A percentile compares a stretch with the other conserved stretches of the same genome.
These are phyloP conservation scores for Anarrhichthys ocellatus DNA, from an alignment of 2,113 vertebrate species.

Conservation along the genomic window DNA sequence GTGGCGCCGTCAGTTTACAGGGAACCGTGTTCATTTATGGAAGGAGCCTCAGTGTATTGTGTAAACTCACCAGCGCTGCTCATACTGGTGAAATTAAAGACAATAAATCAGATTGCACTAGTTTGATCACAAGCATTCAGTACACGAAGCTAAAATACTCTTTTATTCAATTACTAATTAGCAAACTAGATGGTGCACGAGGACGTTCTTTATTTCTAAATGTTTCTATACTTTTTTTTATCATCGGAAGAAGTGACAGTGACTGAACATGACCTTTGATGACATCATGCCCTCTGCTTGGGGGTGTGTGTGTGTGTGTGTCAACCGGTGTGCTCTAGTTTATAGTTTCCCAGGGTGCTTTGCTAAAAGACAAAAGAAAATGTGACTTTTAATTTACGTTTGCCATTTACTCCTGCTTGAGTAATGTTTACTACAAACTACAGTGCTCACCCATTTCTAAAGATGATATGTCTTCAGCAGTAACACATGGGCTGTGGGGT, in stretches of 20 bases:
- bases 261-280: conserved; percentile 60
- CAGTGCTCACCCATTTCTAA: background rate
- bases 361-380: background rate
- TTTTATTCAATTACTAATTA: background rate
- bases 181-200: background rate
- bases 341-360: conserved; percentile 23
- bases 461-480: background rate
- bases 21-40: conserved; percentile 27
- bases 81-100: conserved; percentile 25
- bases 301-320: conserved; percentile 52
- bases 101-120: conserved; percentile 12
- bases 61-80: conserved; percentile 6
- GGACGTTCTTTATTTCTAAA: background rate
- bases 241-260: conserved; percentile 31
- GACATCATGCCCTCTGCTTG: conserved; percentile 25
- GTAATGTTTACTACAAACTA: background rate
- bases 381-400: background rate
- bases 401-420: background rate
- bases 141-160: background rate
- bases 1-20: conserved; percentile 3
- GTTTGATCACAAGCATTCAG: background rate
- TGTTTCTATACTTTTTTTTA: background rate
- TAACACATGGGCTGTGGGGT: background rate
- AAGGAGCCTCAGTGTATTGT: background rate
- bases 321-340: conserved; percentile 45